Conservation (phyloP, 2,888 invertebrate species). For the Clitarchus hookeri region DNA sequence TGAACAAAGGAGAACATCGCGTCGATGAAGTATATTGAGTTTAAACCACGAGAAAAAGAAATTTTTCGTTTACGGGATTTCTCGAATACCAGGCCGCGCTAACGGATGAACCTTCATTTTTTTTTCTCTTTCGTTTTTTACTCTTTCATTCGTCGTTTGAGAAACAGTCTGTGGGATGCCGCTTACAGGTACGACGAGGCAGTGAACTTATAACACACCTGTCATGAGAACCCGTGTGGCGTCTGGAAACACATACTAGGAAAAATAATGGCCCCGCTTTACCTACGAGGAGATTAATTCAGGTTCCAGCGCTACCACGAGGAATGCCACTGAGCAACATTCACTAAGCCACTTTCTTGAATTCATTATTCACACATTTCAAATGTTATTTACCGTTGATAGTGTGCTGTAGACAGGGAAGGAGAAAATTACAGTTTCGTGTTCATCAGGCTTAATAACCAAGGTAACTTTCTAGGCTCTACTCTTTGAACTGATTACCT, state of each 20-base stretch:
- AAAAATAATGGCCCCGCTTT: neutral
- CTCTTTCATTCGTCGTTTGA: neutral
- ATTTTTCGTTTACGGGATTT: neutral
- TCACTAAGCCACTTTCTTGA: neutral
- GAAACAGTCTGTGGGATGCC: neutral
- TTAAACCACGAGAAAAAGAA: neutral
- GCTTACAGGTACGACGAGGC: neutral
- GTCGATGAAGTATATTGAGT: constrained; percentile 2
- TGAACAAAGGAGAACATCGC: neutral
- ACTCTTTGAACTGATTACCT: neutral
- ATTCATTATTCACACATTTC: neutral
- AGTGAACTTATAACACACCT: neutral
- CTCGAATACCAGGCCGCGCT: neutral
- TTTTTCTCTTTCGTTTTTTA: neutral
- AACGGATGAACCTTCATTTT: neutral
- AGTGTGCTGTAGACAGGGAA: neutral
- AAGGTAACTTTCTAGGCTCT: neutral
- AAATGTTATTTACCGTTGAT: neutral
- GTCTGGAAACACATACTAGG: neutral
- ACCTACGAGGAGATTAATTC: neutral
- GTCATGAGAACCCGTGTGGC: neutral
- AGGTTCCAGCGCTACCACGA: neutral
- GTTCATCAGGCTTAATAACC: neutral
- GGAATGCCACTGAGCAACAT: neutral
- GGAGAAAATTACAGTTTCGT: neutral